These are phyloP conservation scores for Anser brachyrhynchus DNA, from an alignment of 2,113 vertebrate genomes.

Conservation along the genomic window DNA sequence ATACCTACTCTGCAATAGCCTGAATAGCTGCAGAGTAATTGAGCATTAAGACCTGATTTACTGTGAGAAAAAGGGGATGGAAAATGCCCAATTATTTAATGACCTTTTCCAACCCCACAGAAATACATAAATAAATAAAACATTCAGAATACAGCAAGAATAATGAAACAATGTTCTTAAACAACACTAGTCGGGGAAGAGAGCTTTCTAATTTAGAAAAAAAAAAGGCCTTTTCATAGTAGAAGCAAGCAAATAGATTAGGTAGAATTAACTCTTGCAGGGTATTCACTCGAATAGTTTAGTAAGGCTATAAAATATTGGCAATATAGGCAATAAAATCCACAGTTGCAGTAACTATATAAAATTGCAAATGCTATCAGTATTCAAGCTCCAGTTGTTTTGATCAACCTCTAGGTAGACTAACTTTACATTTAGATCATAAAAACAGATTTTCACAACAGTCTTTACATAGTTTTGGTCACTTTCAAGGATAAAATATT, in stretches of 20 bases:
- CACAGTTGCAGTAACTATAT: not conserved
- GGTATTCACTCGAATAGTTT: not conserved
- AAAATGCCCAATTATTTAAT: slow-evolving; percentile 59
- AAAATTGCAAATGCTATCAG: not conserved
- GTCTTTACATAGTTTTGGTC: not conserved
- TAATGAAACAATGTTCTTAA: slow-evolving; percentile 10
- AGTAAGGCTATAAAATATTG: not conserved
- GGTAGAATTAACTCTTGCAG: not conserved
- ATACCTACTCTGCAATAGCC: not conserved
- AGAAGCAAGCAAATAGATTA: not conserved
- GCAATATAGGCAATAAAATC: not conserved
- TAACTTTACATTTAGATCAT: not conserved
- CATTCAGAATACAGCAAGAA: not conserved
- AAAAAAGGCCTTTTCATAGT: not conserved
- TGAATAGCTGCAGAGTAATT: slow-evolving; percentile 34
- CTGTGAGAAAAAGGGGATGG: slow-evolving; percentile 16
- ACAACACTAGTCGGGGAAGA: not conserved
- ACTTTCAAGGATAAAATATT: not conserved
- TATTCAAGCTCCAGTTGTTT: not conserved
- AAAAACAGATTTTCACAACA: not conserved
- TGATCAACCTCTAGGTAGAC: not conserved
- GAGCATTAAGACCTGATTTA: slow-evolving; percentile 45
- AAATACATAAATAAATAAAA: slow-evolving; percentile 53
- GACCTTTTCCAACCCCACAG: slow-evolving; percentile 24
- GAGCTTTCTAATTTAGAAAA: not conserved